Percentiles rank a stretch among this genome's conserved stretches.
Evolutionary conservation across 2,888 invertebrate species (phyloP).

Genomic region (Cantharis lateralis): DNA sequence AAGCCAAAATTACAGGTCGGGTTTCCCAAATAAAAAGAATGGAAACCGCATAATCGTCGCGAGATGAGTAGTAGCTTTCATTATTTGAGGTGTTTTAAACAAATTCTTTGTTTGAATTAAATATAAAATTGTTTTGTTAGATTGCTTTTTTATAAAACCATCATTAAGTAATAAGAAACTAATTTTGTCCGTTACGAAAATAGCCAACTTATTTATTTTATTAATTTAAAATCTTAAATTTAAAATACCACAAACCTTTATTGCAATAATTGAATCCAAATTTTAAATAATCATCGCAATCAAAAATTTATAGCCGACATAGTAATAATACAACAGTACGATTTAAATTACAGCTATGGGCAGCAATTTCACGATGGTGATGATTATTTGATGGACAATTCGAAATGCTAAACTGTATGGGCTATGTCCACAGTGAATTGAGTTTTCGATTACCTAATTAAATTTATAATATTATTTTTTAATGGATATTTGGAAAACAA

Average conservation of each 20-base stretch:
- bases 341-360: slow-evolving; percentile 9
- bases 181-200: background rate
- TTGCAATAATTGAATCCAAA: background rate
- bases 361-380: slow-evolving; percentile 11
- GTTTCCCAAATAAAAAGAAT: background rate
- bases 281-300: slow-evolving; percentile 5
- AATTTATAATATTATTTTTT: background rate
- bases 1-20: background rate
- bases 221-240: background rate
- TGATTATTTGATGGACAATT: slow-evolving; percentile 14
- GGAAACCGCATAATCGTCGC: background rate
- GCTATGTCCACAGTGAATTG: background rate
- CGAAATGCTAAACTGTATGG: slow-evolving; percentile 7
- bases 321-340: slow-evolving; percentile 10
- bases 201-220: background rate
- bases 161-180: background rate
- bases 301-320: background rate
- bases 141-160: background rate
- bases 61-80: background rate
- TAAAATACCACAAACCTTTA: background rate
- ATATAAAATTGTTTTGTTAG: background rate
- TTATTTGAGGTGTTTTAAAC: background rate
- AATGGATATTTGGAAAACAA: background rate
- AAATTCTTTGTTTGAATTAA: background rate
- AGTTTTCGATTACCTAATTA: background rate